These are phyloP conservation scores for Oceanodroma leucorhoa DNA, from an alignment of 2,797 vertebrate species.

Conservation along the genomic window DNA sequence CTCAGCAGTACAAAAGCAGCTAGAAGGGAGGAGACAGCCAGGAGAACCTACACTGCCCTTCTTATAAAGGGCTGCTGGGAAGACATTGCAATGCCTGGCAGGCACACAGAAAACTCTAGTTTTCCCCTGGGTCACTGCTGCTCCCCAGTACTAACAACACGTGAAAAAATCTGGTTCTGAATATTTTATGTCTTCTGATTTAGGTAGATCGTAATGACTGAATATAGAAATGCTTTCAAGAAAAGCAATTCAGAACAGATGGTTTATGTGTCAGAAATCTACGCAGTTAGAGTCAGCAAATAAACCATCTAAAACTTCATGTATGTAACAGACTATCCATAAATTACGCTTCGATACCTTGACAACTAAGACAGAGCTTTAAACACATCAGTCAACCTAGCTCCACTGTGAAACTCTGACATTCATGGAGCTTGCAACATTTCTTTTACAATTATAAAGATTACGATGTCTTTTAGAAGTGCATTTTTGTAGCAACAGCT, in stretches of 20 bases:
- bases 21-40: neutral
- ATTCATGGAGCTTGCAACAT: neutral
- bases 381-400: neutral
- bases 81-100: neutral
- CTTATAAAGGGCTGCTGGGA: neutral
- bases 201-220: neutral
- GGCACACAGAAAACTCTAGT: rapidly evolving
- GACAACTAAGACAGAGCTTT: neutral
- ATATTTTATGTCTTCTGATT: neutral
- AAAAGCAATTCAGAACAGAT: neutral
- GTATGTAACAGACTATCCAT: neutral
- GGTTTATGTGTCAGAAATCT: neutral
- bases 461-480: neutral
- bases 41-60: neutral
- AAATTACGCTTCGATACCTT: neutral
- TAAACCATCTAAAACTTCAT: neutral
- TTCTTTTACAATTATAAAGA: neutral
- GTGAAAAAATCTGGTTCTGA: neutral
- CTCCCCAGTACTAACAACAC: neutral
- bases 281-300: neutral
- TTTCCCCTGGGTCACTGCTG: neutral
- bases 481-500: neutral
- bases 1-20: neutral
- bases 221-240: neutral
- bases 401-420: neutral